Percentiles rank a stretch among this genome's conserved stretches.
Evolutionary conservation across 2,797 vertebrate genomes (phyloP).

Genomic region (Holocentrus rufus): DNA sequence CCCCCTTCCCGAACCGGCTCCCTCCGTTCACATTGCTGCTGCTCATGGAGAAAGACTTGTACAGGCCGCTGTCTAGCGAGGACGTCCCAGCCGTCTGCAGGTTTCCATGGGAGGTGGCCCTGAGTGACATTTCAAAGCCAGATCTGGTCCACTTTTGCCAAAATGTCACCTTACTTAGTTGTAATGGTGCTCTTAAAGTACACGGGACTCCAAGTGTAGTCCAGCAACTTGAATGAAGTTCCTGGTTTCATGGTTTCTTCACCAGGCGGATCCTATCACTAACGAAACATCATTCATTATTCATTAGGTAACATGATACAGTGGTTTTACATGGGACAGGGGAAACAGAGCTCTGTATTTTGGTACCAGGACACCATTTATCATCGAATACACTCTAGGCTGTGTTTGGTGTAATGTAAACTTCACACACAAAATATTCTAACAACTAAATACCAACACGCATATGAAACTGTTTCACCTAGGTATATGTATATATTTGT

Average conservation of each 20-base stretch:
- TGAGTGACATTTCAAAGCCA: conserved; percentile 72
- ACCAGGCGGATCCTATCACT: conserved; percentile 41
- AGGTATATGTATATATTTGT: too few species aligned
- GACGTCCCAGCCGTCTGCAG: conserved; percentile 67
- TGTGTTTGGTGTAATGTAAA: not conserved
- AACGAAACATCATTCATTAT: conserved; percentile 69
- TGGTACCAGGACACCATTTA: not conserved
- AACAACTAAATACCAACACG: too few species aligned
- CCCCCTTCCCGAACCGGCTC: conserved; percentile 38
- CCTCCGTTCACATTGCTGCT: conserved; percentile 66
- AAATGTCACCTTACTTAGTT: not conserved
- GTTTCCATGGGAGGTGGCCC: conserved; percentile 79
- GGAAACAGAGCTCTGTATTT: conserved; percentile 4
- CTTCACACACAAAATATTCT: not conserved
- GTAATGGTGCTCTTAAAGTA: not conserved
- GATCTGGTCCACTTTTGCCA: not conserved
- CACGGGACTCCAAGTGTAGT: conserved; percentile 3
- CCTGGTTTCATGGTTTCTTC: conserved; percentile 49
- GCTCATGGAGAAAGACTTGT: conserved; percentile 77
- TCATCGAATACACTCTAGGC: too few species aligned
- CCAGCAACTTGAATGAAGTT: conserved; percentile 33
- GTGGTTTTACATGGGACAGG: not conserved
- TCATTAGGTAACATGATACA: conserved; percentile 74
- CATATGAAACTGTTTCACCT: too few species aligned
- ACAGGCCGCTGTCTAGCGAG: conserved; percentile 63